phyloP scores from a whole-genome alignment of 2,113 vertebrate genomes.

The Nothobranchius furzeri region DNA sequence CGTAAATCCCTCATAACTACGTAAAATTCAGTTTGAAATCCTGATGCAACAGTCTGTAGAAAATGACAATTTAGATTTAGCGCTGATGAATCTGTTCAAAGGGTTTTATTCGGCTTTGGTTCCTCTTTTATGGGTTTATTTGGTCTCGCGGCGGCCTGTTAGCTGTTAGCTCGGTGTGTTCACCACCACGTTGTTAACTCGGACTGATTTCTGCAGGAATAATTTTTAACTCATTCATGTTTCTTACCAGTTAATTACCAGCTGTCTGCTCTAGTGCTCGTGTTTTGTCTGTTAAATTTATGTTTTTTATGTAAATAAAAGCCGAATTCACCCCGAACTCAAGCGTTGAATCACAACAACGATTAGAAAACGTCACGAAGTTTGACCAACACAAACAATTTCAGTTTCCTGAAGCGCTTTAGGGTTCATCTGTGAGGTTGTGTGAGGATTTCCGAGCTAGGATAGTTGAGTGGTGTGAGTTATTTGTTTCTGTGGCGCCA shows the following conservation, averaged over 20 bases:
- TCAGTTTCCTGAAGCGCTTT: no score
- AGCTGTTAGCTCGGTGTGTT: not conserved
- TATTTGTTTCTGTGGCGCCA: not conserved
- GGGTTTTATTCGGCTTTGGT: no score
- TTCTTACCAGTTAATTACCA: not conserved
- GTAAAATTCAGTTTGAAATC: fast-evolving
- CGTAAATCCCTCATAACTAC: not conserved
- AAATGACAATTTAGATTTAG: fast-evolving
- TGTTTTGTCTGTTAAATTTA: not conserved
- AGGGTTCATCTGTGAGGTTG: not conserved
- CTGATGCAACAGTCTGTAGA: fast-evolving
- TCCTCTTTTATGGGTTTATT: not conserved
- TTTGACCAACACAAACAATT: no score
- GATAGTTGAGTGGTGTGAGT: not conserved
- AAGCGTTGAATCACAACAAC: no score
- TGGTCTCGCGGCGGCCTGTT: conserved; percentile 11
- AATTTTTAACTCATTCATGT: no score
- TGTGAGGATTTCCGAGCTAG: no score
- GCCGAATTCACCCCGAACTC: no score
- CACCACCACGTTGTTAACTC: conserved; percentile 36
- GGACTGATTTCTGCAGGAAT: not conserved
- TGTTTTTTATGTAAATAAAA: no score
- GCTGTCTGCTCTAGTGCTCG: no score
- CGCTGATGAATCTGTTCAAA: fast-evolving
- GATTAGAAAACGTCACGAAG: no score